phyloP scores from a whole-genome alignment of 92 coral and sea anemone genomes.

The Meandrina meandrites region DNA sequence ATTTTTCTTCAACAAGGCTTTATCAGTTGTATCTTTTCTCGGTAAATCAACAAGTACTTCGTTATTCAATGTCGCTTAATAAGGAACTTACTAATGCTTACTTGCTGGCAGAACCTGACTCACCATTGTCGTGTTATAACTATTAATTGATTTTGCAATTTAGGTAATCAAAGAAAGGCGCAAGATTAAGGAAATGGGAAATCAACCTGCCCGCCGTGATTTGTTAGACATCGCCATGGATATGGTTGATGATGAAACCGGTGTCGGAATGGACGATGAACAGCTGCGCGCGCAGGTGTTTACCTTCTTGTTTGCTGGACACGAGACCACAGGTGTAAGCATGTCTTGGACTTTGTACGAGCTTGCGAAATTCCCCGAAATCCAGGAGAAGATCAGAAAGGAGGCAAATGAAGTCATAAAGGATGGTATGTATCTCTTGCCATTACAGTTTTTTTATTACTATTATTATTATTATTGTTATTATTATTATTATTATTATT shows the following conservation, averaged over 20 bases:
- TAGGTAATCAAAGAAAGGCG: constrained; percentile 5
- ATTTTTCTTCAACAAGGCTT: no score
- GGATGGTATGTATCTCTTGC: constrained; percentile 2
- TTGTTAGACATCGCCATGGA: constrained; percentile 1
- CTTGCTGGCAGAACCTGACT: not conserved
- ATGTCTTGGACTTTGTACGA: constrained; percentile 72
- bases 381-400: constrained; percentile 48
- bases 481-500: no score
- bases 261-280: constrained; percentile 6
- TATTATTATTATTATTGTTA: no score
- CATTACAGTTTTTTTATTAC: no score
- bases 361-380: constrained; percentile 49
- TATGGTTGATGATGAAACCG: constrained; percentile 3
- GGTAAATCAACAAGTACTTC: no score
- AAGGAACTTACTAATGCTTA: not conserved
- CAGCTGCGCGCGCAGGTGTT: constrained; percentile 29
- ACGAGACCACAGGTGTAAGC: constrained; percentile 68
- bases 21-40: no score
- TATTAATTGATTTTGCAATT: not conserved
- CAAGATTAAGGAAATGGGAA: not conserved
- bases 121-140: not conserved
- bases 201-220: not conserved
- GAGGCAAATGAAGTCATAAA: constrained; percentile 40
- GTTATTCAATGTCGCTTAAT: no score
- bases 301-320: constrained; percentile 70